Conservation (phyloP, 2,888 invertebrate species). For the Troglohyphantes excavatus region DNA sequence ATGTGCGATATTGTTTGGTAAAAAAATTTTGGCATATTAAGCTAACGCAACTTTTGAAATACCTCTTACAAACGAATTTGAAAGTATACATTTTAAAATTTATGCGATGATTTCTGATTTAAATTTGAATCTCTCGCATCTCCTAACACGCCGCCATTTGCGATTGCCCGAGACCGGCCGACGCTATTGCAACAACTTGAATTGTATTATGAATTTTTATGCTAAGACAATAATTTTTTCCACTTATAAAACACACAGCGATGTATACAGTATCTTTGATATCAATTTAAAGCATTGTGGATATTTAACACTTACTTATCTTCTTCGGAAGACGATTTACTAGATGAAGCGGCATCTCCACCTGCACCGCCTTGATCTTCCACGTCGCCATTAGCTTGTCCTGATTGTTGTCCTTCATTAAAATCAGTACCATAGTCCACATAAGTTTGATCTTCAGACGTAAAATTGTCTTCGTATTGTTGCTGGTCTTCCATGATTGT, state of each 20-base stretch:
- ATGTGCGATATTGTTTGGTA: not conserved
- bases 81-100: not conserved
- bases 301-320: slow-evolving; percentile 61
- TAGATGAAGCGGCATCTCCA: slow-evolving; percentile 47
- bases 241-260: not conserved
- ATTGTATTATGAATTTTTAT: not conserved
- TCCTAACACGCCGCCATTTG: slow-evolving; percentile 67
- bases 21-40: not conserved
- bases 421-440: slow-evolving; percentile 74
- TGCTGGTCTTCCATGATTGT: slow-evolving; percentile 66
- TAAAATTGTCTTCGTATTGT: slow-evolving; percentile 76
- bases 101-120: slow-evolving; percentile 47
- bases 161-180: slow-evolving; percentile 52
- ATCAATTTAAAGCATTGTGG: not conserved
- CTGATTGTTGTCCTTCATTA: slow-evolving; percentile 70
- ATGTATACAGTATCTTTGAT: not conserved
- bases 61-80: not conserved
- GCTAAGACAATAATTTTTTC: not conserved
- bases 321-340: slow-evolving; percentile 69
- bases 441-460: slow-evolving; percentile 76
- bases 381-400: slow-evolving; percentile 70
- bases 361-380: slow-evolving; percentile 62
- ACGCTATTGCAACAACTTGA: slow-evolving; percentile 37
- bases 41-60: not conserved
- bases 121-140: slow-evolving; percentile 1